Evolutionary conservation across 2,797 vertebrate genomes (phyloP).

Genomic region (Neopelma chrysocephalum): DNA sequence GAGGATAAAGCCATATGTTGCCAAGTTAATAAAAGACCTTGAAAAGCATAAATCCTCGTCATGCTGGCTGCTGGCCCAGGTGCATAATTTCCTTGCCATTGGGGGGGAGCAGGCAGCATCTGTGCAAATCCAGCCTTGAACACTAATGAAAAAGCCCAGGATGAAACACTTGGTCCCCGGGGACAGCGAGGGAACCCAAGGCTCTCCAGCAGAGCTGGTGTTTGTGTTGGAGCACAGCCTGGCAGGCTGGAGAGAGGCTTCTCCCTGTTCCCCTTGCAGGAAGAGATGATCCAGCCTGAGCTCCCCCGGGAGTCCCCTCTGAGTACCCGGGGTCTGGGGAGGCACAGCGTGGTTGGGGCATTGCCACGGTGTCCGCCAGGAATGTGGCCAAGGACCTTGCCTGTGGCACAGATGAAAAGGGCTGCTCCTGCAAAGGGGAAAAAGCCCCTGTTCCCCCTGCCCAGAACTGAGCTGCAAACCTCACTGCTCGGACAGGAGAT

Average conservation of each 20-base stretch:
- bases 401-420: neutral
- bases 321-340: too few relatives aligned
- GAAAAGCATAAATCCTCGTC: conserved; percentile 52
- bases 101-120: conserved; percentile 35
- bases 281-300: neutral
- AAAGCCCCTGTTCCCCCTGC: accelerated
- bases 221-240: neutral
- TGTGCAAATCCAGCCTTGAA: neutral
- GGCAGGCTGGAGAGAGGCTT: neutral
- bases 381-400: accelerated
- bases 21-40: conserved; percentile 64
- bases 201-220: accelerated
- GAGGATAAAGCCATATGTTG: conserved; percentile 56
- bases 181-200: accelerated
- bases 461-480: neutral
- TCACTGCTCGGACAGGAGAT: accelerated
- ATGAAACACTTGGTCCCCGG: neutral
- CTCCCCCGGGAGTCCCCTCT: neutral
- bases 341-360: accelerated
- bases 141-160: neutral
- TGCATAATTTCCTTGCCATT: conserved; percentile 21
- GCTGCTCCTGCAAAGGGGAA: neutral
- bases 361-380: accelerated
- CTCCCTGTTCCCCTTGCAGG: accelerated
- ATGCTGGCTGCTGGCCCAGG: conserved; percentile 56